These are phyloP conservation scores for Drosophila barbarae DNA, from an alignment of 2,888 invertebrate species.

Conservation along the genomic window DNA sequence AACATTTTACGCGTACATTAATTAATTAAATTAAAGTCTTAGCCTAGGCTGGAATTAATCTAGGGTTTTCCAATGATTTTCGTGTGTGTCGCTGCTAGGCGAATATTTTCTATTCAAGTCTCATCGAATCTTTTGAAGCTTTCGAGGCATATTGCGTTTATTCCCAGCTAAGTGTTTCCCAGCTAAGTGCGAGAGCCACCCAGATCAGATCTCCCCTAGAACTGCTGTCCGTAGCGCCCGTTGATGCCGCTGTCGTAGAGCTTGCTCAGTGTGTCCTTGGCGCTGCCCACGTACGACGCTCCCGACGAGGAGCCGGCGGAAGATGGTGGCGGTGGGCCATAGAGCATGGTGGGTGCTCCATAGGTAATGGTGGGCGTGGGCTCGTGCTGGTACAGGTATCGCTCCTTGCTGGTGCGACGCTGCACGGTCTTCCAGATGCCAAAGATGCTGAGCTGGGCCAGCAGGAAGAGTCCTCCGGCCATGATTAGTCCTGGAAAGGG, in stretches of 20 bases:
- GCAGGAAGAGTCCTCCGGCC: conserved; percentile 91
- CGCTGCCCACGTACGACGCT: conserved; percentile 81
- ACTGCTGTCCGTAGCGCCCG: conserved; percentile 81
- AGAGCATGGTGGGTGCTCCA: conserved; percentile 74
- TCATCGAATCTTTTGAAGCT: conserved; percentile 74
- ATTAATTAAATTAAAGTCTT: conserved; percentile 48
- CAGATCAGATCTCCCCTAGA: conserved; percentile 57
- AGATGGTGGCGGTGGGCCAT: conserved; percentile 65
- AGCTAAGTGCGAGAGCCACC: conserved; percentile 51
- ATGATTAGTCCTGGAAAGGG: conserved; percentile 86
- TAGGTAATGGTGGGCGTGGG: conserved; percentile 72
- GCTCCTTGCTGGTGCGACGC: conserved; percentile 77
- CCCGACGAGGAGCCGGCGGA: conserved; percentile 43
- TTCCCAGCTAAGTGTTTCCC: conserved; percentile 64
- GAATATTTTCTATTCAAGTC: conserved; percentile 65
- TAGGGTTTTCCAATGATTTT: conserved; percentile 61
- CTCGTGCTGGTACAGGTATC: conserved; percentile 76
- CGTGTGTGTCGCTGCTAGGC: conserved; percentile 47
- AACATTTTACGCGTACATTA: conserved; percentile 41
- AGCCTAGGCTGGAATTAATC: conserved; percentile 50
- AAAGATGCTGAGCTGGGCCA: conserved; percentile 92
- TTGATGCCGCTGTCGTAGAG: conserved; percentile 92
- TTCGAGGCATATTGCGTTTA: conserved; percentile 74
- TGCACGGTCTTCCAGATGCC: conserved; percentile 88
- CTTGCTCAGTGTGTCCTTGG: conserved; percentile 88